Percentiles rank a stretch among this genome's conserved stretches.
Evolutionary conservation across 2,113 vertebrate genomes (phyloP).

Genomic region (Xenotilapia flavipinnis): DNA sequence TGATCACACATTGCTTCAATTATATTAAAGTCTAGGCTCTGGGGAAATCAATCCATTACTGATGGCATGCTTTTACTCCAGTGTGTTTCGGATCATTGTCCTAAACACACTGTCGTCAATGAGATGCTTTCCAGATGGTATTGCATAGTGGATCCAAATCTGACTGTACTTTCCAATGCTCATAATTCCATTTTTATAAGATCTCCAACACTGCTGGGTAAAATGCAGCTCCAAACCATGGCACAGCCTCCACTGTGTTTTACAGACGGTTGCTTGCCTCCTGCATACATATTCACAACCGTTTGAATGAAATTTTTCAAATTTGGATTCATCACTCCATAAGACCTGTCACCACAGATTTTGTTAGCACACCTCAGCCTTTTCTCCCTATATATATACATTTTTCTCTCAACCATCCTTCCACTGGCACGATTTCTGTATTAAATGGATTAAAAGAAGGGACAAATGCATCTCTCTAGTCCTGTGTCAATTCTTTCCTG

Average conservation of each 20-base stretch:
- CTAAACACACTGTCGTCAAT: fast-evolving
- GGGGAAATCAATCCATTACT: background rate
- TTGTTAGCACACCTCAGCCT: background rate
- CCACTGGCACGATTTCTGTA: background rate
- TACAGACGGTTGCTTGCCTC: background rate
- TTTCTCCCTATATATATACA: background rate
- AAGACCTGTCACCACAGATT: background rate
- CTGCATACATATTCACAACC: background rate
- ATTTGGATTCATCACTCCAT: background rate
- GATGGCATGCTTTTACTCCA: background rate
- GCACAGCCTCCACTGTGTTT: background rate
- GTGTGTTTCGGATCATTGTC: background rate
- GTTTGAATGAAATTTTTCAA: background rate
- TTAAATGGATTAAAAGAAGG: background rate
- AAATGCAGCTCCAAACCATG: background rate
- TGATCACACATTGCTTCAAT: background rate
- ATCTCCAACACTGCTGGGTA: background rate
- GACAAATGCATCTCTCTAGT: background rate
- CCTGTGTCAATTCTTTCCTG: background rate
- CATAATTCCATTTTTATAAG: background rate
- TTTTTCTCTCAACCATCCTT: background rate
- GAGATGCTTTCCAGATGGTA: background rate
- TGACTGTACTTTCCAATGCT: background rate
- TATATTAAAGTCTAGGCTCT: background rate
- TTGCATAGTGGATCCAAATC: background rate